Evolutionary conservation across 2,113 vertebrate species (phyloP).

Genomic region (Ranitomeya imitator): DNA sequence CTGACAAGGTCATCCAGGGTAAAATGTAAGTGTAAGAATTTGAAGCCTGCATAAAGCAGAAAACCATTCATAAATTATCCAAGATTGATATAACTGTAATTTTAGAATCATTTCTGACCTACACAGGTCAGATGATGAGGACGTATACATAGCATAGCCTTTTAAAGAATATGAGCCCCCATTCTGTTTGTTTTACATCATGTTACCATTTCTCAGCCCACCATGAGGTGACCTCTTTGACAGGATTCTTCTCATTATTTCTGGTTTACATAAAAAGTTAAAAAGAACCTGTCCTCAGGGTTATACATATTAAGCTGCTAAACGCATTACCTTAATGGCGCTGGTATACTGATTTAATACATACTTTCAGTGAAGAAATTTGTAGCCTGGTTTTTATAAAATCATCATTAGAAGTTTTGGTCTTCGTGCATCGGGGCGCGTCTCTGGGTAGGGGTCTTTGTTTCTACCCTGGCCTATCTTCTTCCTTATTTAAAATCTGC

Average conservation of each 20-base stretch:
- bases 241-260: background rate
- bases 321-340: too few relatives aligned
- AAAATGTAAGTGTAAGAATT: background rate
- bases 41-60: background rate
- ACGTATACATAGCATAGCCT: background rate
- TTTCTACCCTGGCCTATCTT: too few relatives aligned
- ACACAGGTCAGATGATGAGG: background rate
- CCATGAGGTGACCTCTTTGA: background rate
- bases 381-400: too few relatives aligned
- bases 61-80: slow-evolving; percentile 9
- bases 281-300: too few relatives aligned
- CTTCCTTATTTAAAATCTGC: too few relatives aligned
- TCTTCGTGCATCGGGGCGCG: too few relatives aligned
- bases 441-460: too few relatives aligned
- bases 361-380: too few relatives aligned
- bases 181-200: slow-evolving; percentile 12
- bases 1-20: slow-evolving; percentile 14
- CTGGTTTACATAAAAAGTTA: background rate
- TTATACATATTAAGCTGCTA: too few relatives aligned
- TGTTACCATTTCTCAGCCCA: background rate
- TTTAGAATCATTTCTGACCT: slow-evolving; percentile 1
- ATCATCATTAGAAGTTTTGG: too few relatives aligned
- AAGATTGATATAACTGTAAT: slow-evolving; percentile 1
- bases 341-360: too few relatives aligned
- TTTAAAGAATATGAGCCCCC: background rate